Conservation (phyloP, 2,113 vertebrate genomes). For the Felis chaus region DNA sequence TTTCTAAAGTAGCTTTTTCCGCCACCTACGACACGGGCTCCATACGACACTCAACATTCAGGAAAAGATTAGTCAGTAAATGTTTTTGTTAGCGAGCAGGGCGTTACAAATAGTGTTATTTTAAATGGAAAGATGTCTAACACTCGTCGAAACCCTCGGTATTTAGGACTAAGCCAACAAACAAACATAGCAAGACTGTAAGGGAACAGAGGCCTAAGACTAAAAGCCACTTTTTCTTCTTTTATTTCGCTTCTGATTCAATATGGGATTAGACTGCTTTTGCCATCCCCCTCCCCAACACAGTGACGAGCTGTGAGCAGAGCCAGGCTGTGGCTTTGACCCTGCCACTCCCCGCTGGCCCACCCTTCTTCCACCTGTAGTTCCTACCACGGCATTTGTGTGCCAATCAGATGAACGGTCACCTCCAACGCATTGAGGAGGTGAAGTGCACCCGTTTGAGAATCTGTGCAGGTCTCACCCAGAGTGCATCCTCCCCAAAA, state of each 20-base stretch:
- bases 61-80: neutral
- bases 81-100: neutral
- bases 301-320: conserved; percentile 50
- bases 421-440: conserved; percentile 59
- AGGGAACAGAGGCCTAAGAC: conserved; percentile 9
- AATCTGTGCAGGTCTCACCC: conserved; percentile 65
- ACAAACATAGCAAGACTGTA: conserved; percentile 19
- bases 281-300: conserved; percentile 24
- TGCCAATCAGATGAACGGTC: conserved; percentile 73
- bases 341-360: neutral
- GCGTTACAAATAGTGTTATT: conserved; percentile 9
- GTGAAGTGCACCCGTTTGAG: conserved; percentile 66
- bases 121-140: conserved; percentile 26
- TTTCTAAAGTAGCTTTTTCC: neutral
- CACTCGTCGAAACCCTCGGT: conserved; percentile 53
- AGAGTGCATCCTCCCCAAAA: conserved; percentile 55
- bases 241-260: conserved; percentile 77
- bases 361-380: no score
- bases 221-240: conserved; percentile 62
- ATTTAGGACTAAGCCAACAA: neutral
- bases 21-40: neutral
- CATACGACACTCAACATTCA: neutral
- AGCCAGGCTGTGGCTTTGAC: conserved; percentile 35
- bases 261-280: conserved; percentile 62
- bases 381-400: neutral